Base-by-base conservation (phyloP, 1,140 invertebrate genomes). In the Pseudomyrmex dendroicus region DNA sequence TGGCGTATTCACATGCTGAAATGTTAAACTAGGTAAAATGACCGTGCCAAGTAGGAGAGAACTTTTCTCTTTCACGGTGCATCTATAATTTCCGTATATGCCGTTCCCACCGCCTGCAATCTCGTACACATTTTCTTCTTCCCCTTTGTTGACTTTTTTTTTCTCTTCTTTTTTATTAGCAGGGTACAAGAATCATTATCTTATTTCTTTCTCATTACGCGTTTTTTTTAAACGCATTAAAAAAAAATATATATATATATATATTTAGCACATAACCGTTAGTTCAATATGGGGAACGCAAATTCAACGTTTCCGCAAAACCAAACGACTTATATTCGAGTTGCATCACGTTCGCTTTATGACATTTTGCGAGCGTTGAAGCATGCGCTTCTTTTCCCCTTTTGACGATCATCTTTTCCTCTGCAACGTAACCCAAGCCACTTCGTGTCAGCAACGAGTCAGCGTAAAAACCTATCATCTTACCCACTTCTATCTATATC, bases 401-500 rank as follows among this genome's bases (percentile, higher is more conserved):
- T 56, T 59, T 64, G 76, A 78, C 76, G 76, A 78, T 78, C 76
- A 78, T 78, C 76, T 68, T 74, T 68, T 68, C 74, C 63, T 35
- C 59, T 25, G 70, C 78, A 35, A 74, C 78, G 78, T 82, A 82
- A 82, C 78, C 35, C 70, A 82, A 82, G 57, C 78, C 59, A 73
- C 68, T 73, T 78, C 76, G 64, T 78, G 76, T 82, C 78, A 82
- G 70, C 57, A 59, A 74, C 78, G 67, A 82, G 68, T 82, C 78
- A 82, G 78, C 78, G 78, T 73, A 82, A 82, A 82, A 82, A 82
- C 78, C 78, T 82, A 82, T 82, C 78, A 52, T 50, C 78, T 82
- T 82, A 74, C 78, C 50, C 68, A 15, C 70, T 56, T 73, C 78
- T 82, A 82, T 82, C 78, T 82, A 73, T 57, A 82, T 73, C 70